Conservation (phyloP, 2,797 vertebrate genomes). For the Dicrostonyx torquatus region DNA sequence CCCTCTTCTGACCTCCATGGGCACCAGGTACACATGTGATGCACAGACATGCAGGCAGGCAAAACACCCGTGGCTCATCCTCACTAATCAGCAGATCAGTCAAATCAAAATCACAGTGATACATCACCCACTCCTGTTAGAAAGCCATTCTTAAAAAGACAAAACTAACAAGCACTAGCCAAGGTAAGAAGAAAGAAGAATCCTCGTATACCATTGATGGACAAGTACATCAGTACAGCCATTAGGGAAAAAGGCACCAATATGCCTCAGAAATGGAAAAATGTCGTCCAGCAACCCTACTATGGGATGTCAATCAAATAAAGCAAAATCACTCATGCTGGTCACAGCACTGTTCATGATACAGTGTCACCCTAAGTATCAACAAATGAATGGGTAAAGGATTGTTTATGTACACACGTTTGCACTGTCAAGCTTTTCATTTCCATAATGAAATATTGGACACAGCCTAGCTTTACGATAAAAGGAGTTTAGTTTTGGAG, state of each 20-base stretch:
- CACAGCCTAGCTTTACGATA: background rate
- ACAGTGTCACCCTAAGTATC: background rate
- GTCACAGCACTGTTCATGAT: background rate
- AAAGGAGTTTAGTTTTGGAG: background rate
- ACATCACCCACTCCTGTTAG: background rate
- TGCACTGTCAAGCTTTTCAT: background rate
- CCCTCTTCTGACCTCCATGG: background rate
- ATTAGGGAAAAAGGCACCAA: background rate
- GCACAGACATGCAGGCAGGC: background rate
- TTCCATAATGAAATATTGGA: background rate
- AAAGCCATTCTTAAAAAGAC: background rate
- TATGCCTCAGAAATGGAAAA: background rate
- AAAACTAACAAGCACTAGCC: background rate
- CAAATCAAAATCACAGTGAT: background rate
- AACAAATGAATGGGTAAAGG: background rate
- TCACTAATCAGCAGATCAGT: background rate
- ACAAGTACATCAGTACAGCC: background rate
- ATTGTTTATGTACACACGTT: background rate
- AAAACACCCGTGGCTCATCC: background rate
- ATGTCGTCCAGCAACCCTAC: background rate
- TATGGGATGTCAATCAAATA: background rate
- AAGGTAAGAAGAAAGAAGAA: background rate
- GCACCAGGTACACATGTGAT: background rate
- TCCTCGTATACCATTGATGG: background rate
- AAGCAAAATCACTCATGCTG: background rate